A percentile compares a stretch with the other conserved stretches of the same genome.
Conservation (phyloP, 2,113 vertebrate genomes). For the Myrmecophaga tridactyla region DNA sequence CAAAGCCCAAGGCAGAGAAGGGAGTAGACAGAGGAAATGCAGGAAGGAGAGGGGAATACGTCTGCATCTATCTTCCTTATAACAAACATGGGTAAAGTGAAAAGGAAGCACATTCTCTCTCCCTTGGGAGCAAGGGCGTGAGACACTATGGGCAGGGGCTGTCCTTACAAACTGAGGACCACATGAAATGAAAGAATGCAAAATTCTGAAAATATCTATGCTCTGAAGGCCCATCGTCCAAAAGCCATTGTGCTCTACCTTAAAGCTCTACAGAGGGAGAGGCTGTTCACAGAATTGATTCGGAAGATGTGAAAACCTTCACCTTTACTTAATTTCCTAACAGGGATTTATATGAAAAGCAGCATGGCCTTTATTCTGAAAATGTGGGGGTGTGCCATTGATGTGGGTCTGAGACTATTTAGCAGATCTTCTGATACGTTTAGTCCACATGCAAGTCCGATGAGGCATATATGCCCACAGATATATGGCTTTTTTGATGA, state of each 20-base stretch:
- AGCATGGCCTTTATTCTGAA: neutral
- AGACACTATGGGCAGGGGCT: neutral
- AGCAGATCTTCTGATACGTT: neutral
- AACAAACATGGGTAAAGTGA: neutral
- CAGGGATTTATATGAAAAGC: neutral
- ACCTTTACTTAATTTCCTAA: neutral
- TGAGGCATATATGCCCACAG: neutral
- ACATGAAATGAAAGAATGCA: neutral
- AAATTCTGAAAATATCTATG: neutral
- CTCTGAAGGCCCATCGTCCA: neutral
- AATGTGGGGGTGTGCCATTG: neutral
- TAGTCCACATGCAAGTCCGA: no score
- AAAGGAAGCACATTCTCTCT: no score
- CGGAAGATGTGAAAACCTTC: neutral
- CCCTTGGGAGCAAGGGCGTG: no score
- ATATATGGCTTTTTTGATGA: neutral
- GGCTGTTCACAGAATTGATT: neutral
- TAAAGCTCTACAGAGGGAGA: neutral
- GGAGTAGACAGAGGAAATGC: neutral
- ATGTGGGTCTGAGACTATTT: neutral
- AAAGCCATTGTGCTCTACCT: neutral
- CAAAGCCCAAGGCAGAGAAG: conserved; percentile 49
- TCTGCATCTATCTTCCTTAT: neutral
- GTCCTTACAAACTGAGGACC: neutral
- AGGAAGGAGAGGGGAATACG: neutral